Conservation (phyloP, 2,888 invertebrate genomes). For the Andrena hattorfiana region DNA sequence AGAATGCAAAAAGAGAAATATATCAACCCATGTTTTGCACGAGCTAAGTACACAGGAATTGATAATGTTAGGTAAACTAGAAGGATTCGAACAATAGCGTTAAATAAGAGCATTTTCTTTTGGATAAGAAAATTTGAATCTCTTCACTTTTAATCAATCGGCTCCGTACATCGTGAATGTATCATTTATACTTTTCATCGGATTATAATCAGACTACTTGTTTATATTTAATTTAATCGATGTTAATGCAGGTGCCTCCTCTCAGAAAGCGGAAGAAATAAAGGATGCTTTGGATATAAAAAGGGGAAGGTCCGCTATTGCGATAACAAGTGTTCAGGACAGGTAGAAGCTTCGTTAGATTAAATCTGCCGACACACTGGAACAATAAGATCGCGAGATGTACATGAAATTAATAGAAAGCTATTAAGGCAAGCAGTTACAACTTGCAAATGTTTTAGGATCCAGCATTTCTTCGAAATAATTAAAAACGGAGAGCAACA, state of each 20-base stretch:
- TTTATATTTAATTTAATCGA: conserved; percentile 9
- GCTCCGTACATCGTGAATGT: not conserved
- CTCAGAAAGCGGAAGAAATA: conserved; percentile 38
- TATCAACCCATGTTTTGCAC: conserved; percentile 71
- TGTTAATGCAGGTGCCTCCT: conserved; percentile 23
- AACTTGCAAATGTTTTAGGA: conserved; percentile 18
- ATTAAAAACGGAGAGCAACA: conserved; percentile 61
- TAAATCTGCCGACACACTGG: not conserved
- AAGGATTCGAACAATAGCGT: not conserved
- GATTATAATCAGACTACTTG: not conserved
- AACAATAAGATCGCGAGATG: not conserved
- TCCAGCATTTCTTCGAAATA: conserved; percentile 51
- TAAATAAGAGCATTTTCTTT: not conserved
- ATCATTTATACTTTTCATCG: not conserved
- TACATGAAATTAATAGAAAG: not conserved
- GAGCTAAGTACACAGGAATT: conserved; percentile 72
- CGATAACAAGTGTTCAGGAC: conserved; percentile 6
- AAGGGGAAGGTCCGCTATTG: conserved; percentile 3
- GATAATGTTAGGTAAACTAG: conserved; percentile 68
- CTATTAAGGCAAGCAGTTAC: not conserved
- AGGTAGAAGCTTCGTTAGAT: conserved; percentile 25
- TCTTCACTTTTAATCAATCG: not conserved
- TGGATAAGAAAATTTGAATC: not conserved
- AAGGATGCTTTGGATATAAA: conserved; percentile 14
- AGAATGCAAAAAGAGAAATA: conserved; percentile 69